phyloP scores from a whole-genome alignment of 2,113 vertebrate genomes.

The Barbus barbus region DNA sequence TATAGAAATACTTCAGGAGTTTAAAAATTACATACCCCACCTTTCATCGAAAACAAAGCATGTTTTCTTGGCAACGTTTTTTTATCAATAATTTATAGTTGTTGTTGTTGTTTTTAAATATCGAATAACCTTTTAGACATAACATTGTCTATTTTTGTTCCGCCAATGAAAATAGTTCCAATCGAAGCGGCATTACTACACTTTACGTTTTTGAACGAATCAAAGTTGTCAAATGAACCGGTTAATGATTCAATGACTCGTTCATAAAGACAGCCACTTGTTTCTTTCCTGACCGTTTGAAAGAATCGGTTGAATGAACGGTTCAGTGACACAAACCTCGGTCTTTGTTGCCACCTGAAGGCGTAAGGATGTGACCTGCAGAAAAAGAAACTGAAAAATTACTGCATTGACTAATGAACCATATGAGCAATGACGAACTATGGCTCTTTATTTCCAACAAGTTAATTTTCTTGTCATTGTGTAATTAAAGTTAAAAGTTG shows the following conservation, averaged over 20 bases:
- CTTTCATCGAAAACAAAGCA: not conserved
- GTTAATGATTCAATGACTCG: not conserved
- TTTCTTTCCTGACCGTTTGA: not conserved
- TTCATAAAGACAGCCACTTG: not conserved
- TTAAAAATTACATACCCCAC: too few species aligned
- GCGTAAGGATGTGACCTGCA: not conserved
- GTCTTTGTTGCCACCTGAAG: not conserved
- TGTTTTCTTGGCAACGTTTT: not conserved
- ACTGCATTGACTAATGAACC: not conserved
- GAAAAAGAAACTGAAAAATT: not conserved
- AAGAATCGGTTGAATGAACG: not conserved
- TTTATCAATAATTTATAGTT: not conserved
- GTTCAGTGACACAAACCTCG: not conserved
- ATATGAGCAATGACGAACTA: not conserved
- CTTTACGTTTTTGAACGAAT: too few species aligned
- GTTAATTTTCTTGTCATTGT: not conserved
- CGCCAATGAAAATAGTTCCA: not conserved
- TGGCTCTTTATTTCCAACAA: not conserved
- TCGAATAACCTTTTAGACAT: not conserved
- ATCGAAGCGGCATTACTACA: too few species aligned
- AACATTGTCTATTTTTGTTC: not conserved
- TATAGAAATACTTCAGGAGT: not conserved
- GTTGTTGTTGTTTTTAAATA: not conserved
- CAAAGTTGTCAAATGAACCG: too few species aligned
- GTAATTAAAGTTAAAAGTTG: not conserved